Percentiles rank a stretch among this genome's conserved stretches.
These are phyloP conservation scores for Hedya salicella DNA, from an alignment of 2,888 invertebrate genomes.

Conservation along the genomic window DNA sequence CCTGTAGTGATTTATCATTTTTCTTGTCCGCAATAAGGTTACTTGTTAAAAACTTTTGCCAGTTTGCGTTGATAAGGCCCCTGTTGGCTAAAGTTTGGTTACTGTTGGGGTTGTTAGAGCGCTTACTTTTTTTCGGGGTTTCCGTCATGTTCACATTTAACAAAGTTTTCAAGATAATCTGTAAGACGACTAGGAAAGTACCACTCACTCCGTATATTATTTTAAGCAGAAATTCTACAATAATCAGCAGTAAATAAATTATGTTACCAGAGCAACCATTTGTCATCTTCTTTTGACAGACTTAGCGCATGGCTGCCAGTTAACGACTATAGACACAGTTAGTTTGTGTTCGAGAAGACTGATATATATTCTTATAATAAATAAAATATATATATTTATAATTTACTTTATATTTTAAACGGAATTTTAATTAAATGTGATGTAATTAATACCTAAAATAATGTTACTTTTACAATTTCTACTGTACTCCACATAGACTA, in stretches of 20 bases:
- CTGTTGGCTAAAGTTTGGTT: conserved; percentile 66
- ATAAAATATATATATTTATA: no score
- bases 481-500: no score
- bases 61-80: conserved; percentile 74
- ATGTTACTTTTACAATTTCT: no score
- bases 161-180: conserved; percentile 54
- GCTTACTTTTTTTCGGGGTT: conserved; percentile 68
- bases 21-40: conserved; percentile 67
- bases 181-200: conserved; percentile 52
- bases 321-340: conserved; percentile 13
- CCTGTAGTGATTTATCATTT: conserved; percentile 59
- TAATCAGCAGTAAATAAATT: conserved; percentile 64
- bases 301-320: conserved; percentile 44
- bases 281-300: conserved; percentile 64
- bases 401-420: no score
- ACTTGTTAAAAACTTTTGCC: conserved; percentile 73
- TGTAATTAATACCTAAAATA: no score
- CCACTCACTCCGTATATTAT: conserved; percentile 54
- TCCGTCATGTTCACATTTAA: conserved; percentile 72
- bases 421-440: no score
- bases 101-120: conserved; percentile 53
- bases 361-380: no score
- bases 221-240: conserved; percentile 63
- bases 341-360: neutral
- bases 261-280: conserved; percentile 58